These are phyloP conservation scores for Spatulosminthurus flaviceps DNA, from an alignment of 2,888 invertebrate genomes.

Conservation along the genomic window DNA sequence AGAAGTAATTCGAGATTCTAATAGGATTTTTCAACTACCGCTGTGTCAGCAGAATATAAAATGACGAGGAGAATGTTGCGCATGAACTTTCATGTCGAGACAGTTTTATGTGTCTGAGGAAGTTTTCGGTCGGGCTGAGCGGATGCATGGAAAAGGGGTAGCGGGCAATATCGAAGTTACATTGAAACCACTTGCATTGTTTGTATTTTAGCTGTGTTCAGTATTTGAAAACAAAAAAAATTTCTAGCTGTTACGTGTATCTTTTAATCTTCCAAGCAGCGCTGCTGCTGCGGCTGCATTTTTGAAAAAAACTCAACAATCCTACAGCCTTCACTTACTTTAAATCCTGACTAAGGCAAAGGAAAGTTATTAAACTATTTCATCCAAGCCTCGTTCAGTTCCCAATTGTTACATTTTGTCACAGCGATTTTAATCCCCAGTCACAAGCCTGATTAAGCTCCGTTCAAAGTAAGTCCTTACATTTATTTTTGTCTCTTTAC, in stretches of 20 bases:
- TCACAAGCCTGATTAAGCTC: too few species aligned
- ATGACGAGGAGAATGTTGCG: background rate
- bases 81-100: background rate
- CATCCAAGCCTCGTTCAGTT: too few species aligned
- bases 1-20: background rate
- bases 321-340: too few species aligned
- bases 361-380: too few species aligned
- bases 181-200: background rate
- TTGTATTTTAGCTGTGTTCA: background rate
- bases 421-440: too few species aligned
- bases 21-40: background rate
- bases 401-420: too few species aligned
- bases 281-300: too few species aligned
- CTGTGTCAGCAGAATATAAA: background rate
- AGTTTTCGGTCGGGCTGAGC: background rate
- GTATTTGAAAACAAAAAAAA: background rate
- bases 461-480: too few species aligned
- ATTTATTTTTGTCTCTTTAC: too few species aligned
- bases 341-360: too few species aligned
- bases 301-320: too few species aligned
- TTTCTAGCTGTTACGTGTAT: background rate
- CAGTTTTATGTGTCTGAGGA: background rate
- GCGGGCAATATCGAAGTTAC: constrained; percentile 18
- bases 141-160: background rate
- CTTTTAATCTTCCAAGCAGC: background rate